Conservation (phyloP, 2,888 invertebrate genomes). For the Ptychoptera contaminata region DNA sequence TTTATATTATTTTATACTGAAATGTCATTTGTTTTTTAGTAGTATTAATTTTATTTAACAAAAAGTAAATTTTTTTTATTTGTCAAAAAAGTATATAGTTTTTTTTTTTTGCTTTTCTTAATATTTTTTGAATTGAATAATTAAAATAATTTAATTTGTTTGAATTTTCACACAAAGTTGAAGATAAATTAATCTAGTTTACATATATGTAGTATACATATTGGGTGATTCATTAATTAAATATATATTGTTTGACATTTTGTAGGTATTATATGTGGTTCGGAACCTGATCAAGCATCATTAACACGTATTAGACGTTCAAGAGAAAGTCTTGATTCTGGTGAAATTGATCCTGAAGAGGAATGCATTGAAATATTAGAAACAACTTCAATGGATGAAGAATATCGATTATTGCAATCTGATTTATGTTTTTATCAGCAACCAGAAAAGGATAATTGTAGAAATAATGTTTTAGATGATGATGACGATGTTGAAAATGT, state of each 20-base stretch:
- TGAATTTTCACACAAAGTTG: too few species aligned
- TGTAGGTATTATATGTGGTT: conserved; percentile 37
- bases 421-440: conserved; percentile 27
- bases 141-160: too few species aligned
- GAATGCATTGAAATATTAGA: conserved; percentile 33
- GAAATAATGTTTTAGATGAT: conserved; percentile 16
- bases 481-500: conserved; percentile 14
- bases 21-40: too few species aligned
- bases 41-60: too few species aligned
- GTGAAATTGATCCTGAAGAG: conserved; percentile 42
- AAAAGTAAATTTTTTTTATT: neutral
- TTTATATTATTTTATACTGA: too few species aligned
- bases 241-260: neutral
- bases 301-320: conserved; percentile 38
- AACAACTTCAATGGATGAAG: conserved; percentile 30
- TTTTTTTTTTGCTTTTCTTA: neutral
- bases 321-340: conserved; percentile 58
- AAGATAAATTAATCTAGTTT: too few species aligned
- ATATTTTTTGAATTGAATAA: neutral
- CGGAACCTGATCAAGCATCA: conserved; percentile 31
- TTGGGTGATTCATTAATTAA: neutral
- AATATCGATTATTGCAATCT: conserved; percentile 26
- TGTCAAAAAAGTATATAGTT: neutral
- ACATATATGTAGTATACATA: too few species aligned
- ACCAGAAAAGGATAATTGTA: conserved; percentile 26